Conservation (phyloP, 2,113 vertebrate species). For the Machaerirhynchus nigripectus region DNA sequence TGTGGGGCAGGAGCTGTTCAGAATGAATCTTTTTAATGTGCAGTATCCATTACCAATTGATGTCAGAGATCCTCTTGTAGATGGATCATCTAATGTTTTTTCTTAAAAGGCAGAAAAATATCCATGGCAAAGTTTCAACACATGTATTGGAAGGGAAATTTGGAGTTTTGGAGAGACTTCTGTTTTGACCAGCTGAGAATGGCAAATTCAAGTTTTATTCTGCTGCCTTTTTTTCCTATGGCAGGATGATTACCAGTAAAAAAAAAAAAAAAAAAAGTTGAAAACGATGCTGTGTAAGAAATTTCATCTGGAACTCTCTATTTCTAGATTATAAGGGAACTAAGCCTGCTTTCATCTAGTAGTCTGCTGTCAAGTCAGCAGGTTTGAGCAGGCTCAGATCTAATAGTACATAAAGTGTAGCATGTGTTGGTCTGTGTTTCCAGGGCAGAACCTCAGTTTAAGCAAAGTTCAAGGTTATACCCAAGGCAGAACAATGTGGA, state of each 20-base stretch:
- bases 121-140: slow-evolving; percentile 40
- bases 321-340: slow-evolving; percentile 20
- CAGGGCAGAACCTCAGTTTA: background rate
- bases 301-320: background rate
- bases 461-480: background rate
- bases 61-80: slow-evolving; percentile 38
- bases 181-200: slow-evolving; percentile 29
- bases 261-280: background rate
- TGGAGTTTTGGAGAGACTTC: background rate
- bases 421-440: background rate
- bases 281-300: slow-evolving; percentile 2
- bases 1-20: background rate
- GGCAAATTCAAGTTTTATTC: slow-evolving; percentile 35
- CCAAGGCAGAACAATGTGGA: background rate
- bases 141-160: slow-evolving; percentile 10
- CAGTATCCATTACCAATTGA: slow-evolving; percentile 57
- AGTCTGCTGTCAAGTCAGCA: slow-evolving; percentile 14
- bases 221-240: background rate
- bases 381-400: background rate
- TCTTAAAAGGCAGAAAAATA: slow-evolving; percentile 42
- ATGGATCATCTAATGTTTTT: slow-evolving; percentile 30
- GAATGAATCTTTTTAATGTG: background rate
- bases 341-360: slow-evolving; percentile 17
- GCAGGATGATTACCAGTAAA: background rate
- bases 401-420: background rate